Evolutionary conservation across 2,888 invertebrate genomes (phyloP), one percentile per base, ranked within the genome.

Genomic region (Phengaris alcon): DNA sequence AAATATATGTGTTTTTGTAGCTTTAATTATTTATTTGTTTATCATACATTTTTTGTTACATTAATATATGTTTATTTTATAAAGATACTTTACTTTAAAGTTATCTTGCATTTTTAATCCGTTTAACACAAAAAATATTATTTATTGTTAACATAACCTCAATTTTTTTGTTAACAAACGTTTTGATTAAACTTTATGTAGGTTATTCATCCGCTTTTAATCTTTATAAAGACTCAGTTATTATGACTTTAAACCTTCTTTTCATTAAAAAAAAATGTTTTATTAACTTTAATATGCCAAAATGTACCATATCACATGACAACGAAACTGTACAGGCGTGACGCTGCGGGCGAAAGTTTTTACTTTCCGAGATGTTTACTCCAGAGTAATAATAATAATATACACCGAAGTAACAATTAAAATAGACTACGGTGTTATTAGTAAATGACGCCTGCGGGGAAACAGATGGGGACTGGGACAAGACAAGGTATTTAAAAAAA

Each of bases 321-420:
- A 70, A 69, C 75, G 5, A 78, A 78, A 75, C 80, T 79, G 84
- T 86, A 82, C 84, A 82, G 76, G 74, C 74, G 74, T 77, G 77
- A 51, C 75, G 83, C 85, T 85, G 79, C 76, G 74, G 81, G 83
- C 82, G 80, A 80, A 77, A 79, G 77, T 75, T 81, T 83, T 84
- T 83, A 82, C 81, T 81, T 77, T 78, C 79, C 81, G 83, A 83
- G 82, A 84, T 82, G 80, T 82, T 82, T 72, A 75, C 82, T 78
- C 78, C 77, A 79, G 76, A 75, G 74, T 75, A 79, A 76, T 76
- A 79, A 78, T 79, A 78, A 79, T 78, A 77, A 79, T 75, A 78
- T 76, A 77, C 76, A 76, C 73, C 52, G 76, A 79, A 75, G 76
- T 76, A 79, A 79, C 78, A 80, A 80, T 81, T 80, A 81, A 81